Base-by-base conservation (phyloP, 2,797 vertebrate species). In the Eurystomus glaucurus region DNA sequence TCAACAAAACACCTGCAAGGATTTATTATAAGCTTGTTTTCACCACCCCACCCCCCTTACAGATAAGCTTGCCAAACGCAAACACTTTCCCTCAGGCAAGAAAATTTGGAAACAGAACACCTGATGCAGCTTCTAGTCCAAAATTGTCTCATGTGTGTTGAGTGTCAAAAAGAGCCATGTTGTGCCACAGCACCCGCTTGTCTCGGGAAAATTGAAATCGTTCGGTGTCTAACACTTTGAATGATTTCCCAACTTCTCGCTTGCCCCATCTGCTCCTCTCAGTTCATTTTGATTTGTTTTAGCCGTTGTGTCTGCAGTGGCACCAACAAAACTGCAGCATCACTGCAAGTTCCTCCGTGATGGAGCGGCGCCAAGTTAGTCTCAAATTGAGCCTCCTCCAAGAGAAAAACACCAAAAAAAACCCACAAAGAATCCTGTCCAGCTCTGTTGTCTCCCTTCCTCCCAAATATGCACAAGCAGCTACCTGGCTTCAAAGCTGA, bases 201-300 rank as follows among this genome's bases (percentile, higher is more conserved):
- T 94, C 91, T 95, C 71, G 0, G 85, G 65, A 75, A 96, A 95
- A 96, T 55, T 87, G 84, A 94, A 94, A 94, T 88, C 13, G 2
- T 70, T 96, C 43, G 0, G 89, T 71, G 81, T 87, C 88, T 96
- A 96, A 94, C 92, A 88, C 74, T 81, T 80, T 91, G 97, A 98
- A 97, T 96, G 90, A 96, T 97, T 98, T 96, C 97, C 96, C 96
- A 93, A 92, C 93, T 93, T 97, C 95, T 94, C 96, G 92, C 96
- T 97, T 96, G 95, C 90, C 96, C 96, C 96, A 94, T 97, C 97
- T 97, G 96, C 85, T 97, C 93, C 95, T 96, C 95, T 95, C 93
- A 58, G 62, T 76, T 96, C 93, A 29, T 89, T 95, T 45, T 85
- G 93, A 97, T 97, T 95, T 96, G 85, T 71, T 97, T 94, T 50